Base-by-base conservation (phyloP, 2,797 vertebrate genomes). In the Takifugu rubripes region DNA sequence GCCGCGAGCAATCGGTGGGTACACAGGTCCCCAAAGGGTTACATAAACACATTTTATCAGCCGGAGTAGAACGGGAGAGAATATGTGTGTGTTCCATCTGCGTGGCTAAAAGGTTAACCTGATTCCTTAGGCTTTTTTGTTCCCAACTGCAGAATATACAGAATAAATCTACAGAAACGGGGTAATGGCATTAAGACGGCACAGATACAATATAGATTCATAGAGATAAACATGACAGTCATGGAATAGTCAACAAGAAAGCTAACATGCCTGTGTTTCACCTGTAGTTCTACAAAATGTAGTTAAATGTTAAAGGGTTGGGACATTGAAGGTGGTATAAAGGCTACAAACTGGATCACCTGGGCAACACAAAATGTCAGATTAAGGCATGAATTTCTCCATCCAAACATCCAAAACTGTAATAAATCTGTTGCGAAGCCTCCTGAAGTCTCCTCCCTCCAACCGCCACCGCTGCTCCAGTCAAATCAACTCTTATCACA, bases 401-500 rank as follows among this genome's bases (percentile, higher is more conserved):
- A 26, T 52, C 54, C 27, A 29, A 5, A 7, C 27, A 29, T 29
- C 27, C 27, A 29, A 21, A 21, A 21, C 21, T 21, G 21, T 21
- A 21, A 21, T 21, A 21, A 21, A 21, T 21, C 21, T 21, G 21
- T 21, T 21, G 21, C 21, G 21, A 21, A 21, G 21, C 21, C 21
- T 21, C 21, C 21, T 21, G 21, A 21, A 21, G 21, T 21, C 21
- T 33, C 36, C 36, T 4, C 36, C 36, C 27, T 4, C 12, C 36
- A 40, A 40, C 11, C 36, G 11, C 36, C 36, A 40, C 3, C 36
- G 36, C 12, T 4, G 54, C 65, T 67, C n/a, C 64, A 72, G 80
- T 78, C 54, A 63, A 84, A 86, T 87, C 70, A 79, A 42, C 71
- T 75, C 69, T 72, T 65, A 85, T 87, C 75, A 81, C 81, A 86